These are phyloP conservation scores for Amiota mariae DNA, from an alignment of 2,888 invertebrate genomes.

Conservation along the genomic window DNA sequence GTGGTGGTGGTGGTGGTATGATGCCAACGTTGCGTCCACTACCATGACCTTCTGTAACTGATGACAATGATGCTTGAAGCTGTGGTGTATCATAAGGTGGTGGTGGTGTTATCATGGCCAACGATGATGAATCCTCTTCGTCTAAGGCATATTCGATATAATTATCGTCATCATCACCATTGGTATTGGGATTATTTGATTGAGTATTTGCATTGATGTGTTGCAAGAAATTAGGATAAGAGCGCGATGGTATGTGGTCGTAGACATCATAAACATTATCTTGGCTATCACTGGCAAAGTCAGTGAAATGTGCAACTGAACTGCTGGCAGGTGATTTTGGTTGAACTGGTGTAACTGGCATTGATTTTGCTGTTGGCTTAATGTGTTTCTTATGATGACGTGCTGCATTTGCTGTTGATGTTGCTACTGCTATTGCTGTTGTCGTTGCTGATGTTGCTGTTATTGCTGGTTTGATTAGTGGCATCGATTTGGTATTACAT, in stretches of 20 bases:
- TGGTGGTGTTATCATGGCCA: constrained; percentile 71
- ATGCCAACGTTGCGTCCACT: constrained; percentile 17
- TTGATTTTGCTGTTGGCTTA: constrained; percentile 52
- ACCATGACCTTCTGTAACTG: constrained; percentile 13
- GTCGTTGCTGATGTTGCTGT: constrained; percentile 48
- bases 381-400: background rate
- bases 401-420: constrained; percentile 28
- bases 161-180: constrained; percentile 44
- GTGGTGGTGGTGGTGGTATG: constrained; percentile 55
- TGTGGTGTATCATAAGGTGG: constrained; percentile 68
- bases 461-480: constrained; percentile 69
- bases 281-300: constrained; percentile 46
- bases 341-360: constrained; percentile 62
- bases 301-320: constrained; percentile 41
- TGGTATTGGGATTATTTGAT: constrained; percentile 32
- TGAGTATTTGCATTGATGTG: constrained; percentile 29
- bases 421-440: constrained; percentile 32
- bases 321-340: constrained; percentile 58
- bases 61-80: no score
- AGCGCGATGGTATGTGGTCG: constrained; percentile 43
- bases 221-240: constrained; percentile 49
- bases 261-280: constrained; percentile 55
- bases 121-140: constrained; percentile 60
- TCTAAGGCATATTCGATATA: constrained; percentile 40
- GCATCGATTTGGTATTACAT: constrained; percentile 74